Base-by-base conservation (phyloP, 2,888 invertebrate genomes). In the Ferrisia virgata region DNA sequence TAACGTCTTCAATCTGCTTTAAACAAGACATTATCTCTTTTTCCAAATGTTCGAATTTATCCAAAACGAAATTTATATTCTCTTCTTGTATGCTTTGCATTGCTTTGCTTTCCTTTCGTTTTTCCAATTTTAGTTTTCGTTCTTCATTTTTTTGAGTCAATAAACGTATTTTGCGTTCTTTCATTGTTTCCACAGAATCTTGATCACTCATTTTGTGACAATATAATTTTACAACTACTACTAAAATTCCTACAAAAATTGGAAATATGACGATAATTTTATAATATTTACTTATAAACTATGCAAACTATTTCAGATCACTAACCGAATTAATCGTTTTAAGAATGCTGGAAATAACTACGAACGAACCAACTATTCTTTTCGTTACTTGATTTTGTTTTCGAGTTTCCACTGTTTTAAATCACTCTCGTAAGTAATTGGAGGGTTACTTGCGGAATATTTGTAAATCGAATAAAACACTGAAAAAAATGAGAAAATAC, bases 71-170 rank as follows among this genome's bases (percentile, higher is more conserved):
- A 80, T 79, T 40, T 0, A 79, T 64, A 40, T 80, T 84, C 39
- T 84, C 84, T 58, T 84, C 84, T 40, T 79, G 53, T 0, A 80
- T 2, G 8, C n/a, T 40, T 58, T 79, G 25, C n/a, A 33, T 64
- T 0, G 64, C 31, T 36, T 84, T 69, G n/a, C 36, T 18, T 28
- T 80, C 84, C 22, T 79, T 79, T 13, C 64, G 79, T 69, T 79
- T 84, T 40, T 79, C 69, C 58, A 84, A 43, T 40, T 80, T 64
- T 6, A 43, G 3, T 80, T 84, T 84, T 11, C 69, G 64, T 33
- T 69, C 84, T 80, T 84, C 79, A 39, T 84, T 80, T 83, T 83
- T 83, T 15, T 76, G 83, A 13, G 39, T 28, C 8, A 83, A 25
- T 9, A 31, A 18, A 47, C 69, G 69, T 13, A 83, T 39, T 18